Evolutionary conservation across 2,797 vertebrate genomes (phyloP).

Genomic region (Petrocephalus sullivani): DNA sequence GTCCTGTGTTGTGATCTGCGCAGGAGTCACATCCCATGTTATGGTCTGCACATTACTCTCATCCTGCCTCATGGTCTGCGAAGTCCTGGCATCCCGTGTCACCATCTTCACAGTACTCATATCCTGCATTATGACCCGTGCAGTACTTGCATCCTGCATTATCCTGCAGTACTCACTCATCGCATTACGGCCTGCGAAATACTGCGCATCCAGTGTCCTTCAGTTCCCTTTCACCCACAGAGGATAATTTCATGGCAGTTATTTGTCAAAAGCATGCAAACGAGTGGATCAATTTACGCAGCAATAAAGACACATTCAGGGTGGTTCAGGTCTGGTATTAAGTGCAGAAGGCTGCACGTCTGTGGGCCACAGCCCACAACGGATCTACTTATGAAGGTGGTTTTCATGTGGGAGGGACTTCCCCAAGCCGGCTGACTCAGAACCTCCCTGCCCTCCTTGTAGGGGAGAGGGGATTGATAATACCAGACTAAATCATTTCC

Average conservation of each 20-base stretch:
- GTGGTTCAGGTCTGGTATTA: neutral
- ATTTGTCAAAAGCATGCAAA: conserved; percentile 1
- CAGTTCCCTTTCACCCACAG: neutral
- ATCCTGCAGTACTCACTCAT: neutral
- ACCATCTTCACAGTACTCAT: neutral
- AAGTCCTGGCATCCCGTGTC: too few species aligned
- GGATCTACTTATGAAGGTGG: neutral
- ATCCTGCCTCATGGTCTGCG: neutral
- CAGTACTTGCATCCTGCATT: neutral
- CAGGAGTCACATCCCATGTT: neutral
- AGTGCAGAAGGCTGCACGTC: neutral
- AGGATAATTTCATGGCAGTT: conserved; percentile 21
- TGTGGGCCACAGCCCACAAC: neutral
- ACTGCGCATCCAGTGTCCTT: neutral
- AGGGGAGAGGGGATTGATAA: neutral
- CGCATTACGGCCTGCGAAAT: neutral
- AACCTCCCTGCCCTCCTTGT: neutral
- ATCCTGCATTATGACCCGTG: neutral
- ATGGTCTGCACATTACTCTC: neutral
- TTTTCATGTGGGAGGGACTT: neutral
- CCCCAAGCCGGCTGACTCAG: neutral
- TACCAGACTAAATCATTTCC: conserved; percentile 1
- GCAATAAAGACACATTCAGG: neutral
- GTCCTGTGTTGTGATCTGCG: neutral
- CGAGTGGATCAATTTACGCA: neutral